Percentiles rank a stretch among this genome's conserved stretches.
Conservation (phyloP, 2,888 invertebrate species). For the Ornithoptera alexandrae region DNA sequence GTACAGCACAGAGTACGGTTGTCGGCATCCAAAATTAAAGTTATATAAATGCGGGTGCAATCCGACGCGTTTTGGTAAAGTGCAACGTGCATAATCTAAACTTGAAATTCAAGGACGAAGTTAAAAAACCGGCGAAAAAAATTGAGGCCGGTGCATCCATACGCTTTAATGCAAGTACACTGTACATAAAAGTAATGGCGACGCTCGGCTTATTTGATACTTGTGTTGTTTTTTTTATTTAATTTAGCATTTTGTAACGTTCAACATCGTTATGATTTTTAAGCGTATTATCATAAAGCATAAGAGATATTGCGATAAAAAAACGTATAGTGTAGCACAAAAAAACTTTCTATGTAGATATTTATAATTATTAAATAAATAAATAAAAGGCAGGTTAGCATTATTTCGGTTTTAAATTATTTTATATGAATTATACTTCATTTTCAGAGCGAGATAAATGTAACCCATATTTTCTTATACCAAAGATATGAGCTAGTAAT, state of each 20-base stretch:
- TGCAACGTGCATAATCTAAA: slow-evolving; percentile 69
- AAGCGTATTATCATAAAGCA: too few relatives aligned
- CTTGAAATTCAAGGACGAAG: slow-evolving; percentile 77
- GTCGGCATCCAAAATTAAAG: slow-evolving; percentile 25
- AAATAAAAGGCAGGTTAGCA: too few relatives aligned
- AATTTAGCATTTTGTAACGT: neutral
- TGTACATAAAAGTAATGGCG: slow-evolving; percentile 37
- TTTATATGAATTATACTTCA: too few relatives aligned
- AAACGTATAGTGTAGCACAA: too few relatives aligned
- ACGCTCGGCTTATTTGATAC: slow-evolving; percentile 37
- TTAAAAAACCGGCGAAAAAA: slow-evolving; percentile 67
- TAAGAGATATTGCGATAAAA: too few relatives aligned
- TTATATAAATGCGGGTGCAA: slow-evolving; percentile 33
- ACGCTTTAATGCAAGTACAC: slow-evolving; percentile 69
- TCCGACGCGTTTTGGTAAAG: slow-evolving; percentile 51
- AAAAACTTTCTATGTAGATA: too few relatives aligned
- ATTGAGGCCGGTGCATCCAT: slow-evolving; percentile 70
- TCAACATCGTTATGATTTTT: neutral
- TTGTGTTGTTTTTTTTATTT: slow-evolving; percentile 10
- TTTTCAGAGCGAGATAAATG: too few relatives aligned
- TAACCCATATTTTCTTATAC: too few relatives aligned
- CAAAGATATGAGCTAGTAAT: too few relatives aligned
- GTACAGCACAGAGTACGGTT: slow-evolving; percentile 2
- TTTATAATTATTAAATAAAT: too few relatives aligned
- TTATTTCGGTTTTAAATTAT: too few relatives aligned